These are phyloP conservation scores for human DNA, from an alignment of 2,113 vertebrate species.

Conservation along the genomic window DNA sequence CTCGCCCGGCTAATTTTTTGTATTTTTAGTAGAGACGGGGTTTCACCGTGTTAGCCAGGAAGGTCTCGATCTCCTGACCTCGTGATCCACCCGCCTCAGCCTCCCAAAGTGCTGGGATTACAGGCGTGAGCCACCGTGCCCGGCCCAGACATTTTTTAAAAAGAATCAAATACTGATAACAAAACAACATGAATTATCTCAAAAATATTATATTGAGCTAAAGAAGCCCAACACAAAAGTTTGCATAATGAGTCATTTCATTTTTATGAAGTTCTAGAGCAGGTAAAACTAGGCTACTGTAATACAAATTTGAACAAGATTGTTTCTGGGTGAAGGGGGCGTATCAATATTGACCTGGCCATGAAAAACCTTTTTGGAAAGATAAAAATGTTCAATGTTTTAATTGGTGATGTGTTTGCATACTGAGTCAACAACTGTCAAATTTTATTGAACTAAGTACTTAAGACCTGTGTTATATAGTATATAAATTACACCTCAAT, in stretches of 20 bases:
- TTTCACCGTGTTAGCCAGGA: no score
- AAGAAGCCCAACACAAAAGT: neutral
- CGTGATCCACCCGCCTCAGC: no score
- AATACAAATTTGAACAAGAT: neutral
- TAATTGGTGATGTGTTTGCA: neutral
- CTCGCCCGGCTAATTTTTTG: no score
- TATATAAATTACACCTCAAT: neutral
- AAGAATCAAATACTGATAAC: neutral
- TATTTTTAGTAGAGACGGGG: no score
- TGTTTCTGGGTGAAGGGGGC: neutral
- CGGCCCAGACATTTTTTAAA: neutral
- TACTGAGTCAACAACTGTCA: neutral
- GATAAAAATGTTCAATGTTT: neutral
- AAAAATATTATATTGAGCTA: neutral
- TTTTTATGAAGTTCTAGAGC: neutral
- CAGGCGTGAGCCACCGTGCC: no score
- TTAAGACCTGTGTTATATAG: neutral
- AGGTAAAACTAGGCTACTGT: neutral
- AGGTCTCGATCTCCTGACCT: no score
- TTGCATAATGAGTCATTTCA: neutral
- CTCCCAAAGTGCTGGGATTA: no score
- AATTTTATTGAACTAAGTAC: neutral
- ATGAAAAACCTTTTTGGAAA: neutral
- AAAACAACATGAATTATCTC: neutral
- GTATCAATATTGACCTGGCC: neutral